phyloP scores from a whole-genome alignment of 2,888 invertebrate species.

The Drosophila nigritarsus region DNA sequence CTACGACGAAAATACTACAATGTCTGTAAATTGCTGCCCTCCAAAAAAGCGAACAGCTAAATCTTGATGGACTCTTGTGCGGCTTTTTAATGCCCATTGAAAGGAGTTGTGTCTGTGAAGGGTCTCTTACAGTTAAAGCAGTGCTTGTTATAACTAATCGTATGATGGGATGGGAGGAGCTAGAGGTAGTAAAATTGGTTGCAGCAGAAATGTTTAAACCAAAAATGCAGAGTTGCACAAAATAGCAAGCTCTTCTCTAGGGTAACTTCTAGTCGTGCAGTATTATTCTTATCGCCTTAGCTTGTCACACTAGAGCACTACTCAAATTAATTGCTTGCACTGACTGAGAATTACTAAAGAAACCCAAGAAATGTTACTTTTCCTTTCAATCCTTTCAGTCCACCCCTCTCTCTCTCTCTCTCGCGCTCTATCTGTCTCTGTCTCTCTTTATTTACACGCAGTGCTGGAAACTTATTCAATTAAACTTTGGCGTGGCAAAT shows the following conservation, averaged over 20 bases:
- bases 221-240: not conserved
- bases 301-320: constrained; percentile 47
- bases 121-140: not conserved
- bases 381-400: constrained; percentile 5
- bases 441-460: constrained; percentile 19
- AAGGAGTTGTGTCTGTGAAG: not conserved
- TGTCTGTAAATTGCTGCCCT: constrained; percentile 4
- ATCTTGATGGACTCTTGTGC: constrained; percentile 4
- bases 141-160: not conserved
- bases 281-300: not conserved
- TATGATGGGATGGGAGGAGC: not conserved
- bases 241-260: not conserved
- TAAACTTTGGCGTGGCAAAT: constrained; percentile 71
- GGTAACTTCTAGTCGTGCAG: constrained; percentile 6
- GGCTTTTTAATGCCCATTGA: constrained; percentile 2
- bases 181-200: too few species aligned
- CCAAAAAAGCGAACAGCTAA: not conserved
- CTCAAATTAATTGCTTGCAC: constrained; percentile 67
- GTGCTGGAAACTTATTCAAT: constrained; percentile 74
- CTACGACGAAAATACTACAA: constrained; percentile 1
- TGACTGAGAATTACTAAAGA: constrained; percentile 17
- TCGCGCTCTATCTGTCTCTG: not conserved
- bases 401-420: not conserved
- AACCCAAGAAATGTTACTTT: constrained; percentile 43
- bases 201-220: too few species aligned